Percentiles rank a stretch among this genome's conserved stretches.
Conservation (phyloP, 2,888 invertebrate species). For the Thera obeliscata region DNA sequence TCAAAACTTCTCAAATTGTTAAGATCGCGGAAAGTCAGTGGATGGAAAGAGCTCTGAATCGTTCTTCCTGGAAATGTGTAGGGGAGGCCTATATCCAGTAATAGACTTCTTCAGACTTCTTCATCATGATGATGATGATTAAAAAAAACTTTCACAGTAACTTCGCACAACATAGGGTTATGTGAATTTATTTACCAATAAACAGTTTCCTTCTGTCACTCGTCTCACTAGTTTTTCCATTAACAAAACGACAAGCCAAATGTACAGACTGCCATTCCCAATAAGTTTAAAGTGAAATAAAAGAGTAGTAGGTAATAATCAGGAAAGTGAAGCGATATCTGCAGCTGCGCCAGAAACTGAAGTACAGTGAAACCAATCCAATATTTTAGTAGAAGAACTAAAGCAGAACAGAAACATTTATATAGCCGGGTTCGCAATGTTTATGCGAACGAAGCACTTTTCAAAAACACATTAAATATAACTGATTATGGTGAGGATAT, state of each 20-base stretch:
- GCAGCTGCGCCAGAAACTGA: slow-evolving; percentile 33
- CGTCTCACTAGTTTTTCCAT: not conserved
- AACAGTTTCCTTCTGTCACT: not conserved
- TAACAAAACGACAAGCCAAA: not conserved
- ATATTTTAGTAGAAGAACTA: slow-evolving; percentile 29
- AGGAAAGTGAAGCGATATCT: slow-evolving; percentile 31
- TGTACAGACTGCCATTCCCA: slow-evolving; percentile 7
- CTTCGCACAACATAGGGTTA: too few relatives aligned
- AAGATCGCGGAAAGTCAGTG: too few relatives aligned
- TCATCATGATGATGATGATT: too few relatives aligned
- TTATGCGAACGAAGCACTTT: not conserved
- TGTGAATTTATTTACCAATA: too few relatives aligned
- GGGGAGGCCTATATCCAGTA: too few relatives aligned
- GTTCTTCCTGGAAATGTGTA: too few relatives aligned
- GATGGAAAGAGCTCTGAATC: too few relatives aligned
- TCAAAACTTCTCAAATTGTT: too few relatives aligned
- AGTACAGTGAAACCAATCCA: slow-evolving; percentile 26
- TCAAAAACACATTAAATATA: too few relatives aligned
- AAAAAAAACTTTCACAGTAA: too few relatives aligned
- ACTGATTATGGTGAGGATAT: too few relatives aligned
- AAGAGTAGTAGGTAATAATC: slow-evolving; percentile 22
- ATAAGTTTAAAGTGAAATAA: slow-evolving; percentile 27
- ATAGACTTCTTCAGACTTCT: too few relatives aligned
- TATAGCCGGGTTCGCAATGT: not conserved
- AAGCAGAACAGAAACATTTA: slow-evolving; percentile 1